phyloP scores from a whole-genome alignment of 2,797 vertebrate species.

The Cheracebus regulus region DNA sequence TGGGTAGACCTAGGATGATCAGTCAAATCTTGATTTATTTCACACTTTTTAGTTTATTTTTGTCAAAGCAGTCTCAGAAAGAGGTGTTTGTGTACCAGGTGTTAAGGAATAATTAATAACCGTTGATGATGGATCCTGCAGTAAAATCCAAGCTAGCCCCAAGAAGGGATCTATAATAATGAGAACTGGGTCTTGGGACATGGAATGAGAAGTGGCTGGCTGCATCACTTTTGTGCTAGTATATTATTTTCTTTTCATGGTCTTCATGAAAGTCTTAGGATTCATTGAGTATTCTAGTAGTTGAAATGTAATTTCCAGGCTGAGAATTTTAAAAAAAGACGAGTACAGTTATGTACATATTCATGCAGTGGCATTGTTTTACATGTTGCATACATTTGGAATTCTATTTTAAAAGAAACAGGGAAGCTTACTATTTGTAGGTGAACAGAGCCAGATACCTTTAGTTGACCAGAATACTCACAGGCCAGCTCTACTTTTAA shows the following conservation, averaged over 20 bases:
- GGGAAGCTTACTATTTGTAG: background rate
- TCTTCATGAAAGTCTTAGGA: background rate
- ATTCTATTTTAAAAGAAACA: background rate
- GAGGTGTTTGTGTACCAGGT: background rate
- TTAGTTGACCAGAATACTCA: background rate
- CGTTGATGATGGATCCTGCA: background rate
- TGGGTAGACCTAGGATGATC: background rate
- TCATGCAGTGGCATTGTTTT: background rate
- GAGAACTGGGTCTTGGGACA: background rate
- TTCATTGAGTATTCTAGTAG: background rate
- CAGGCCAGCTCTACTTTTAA: background rate
- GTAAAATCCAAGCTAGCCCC: background rate
- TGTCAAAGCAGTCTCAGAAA: background rate
- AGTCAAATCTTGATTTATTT: conserved; percentile 42
- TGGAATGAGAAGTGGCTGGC: accelerated
- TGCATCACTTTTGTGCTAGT: background rate
- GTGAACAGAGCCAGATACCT: background rate
- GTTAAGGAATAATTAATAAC: background rate
- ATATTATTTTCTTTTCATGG: background rate
- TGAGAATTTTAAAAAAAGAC: conserved; percentile 6
- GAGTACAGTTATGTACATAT: background rate
- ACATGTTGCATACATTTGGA: background rate
- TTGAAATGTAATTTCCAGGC: conserved; percentile 1
- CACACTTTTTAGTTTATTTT: background rate
- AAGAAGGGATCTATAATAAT: background rate